Conservation (phyloP, 2,797 vertebrate genomes). For the Phoebastria nigripes region DNA sequence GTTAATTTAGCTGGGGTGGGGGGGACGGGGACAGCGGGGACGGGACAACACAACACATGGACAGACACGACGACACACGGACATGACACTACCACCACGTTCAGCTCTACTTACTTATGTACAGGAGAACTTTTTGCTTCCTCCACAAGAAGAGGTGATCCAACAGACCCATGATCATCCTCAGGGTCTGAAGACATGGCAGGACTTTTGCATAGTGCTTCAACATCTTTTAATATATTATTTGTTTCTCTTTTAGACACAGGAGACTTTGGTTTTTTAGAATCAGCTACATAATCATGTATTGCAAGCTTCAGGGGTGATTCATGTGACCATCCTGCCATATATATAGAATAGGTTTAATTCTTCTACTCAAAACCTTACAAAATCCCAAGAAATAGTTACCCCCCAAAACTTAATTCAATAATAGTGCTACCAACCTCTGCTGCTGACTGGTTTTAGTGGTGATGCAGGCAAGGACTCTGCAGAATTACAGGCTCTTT, state of each 20-base stretch:
- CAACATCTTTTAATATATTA: not conserved
- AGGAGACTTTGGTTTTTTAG: not conserved
- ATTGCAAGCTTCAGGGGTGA: not conserved
- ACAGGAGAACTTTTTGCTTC: not conserved
- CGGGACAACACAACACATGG: too few relatives aligned
- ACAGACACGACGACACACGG: not conserved
- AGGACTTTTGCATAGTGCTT: not conserved
- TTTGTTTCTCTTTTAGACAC: not conserved
- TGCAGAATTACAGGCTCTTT: not conserved
- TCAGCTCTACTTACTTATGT: slow-evolving; percentile 21
- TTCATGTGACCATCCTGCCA: slow-evolving; percentile 15
- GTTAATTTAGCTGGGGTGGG: not conserved
- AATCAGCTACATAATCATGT: fast-evolving
- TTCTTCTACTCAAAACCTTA: not conserved
- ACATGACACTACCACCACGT: not conserved
- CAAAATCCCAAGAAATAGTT: not conserved
- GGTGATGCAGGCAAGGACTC: not conserved
- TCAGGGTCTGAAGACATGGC: fast-evolving
- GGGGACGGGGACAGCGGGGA: too few relatives aligned
- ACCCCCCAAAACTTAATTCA: not conserved
- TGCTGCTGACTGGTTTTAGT: not conserved
- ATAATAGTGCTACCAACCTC: slow-evolving; percentile 55
- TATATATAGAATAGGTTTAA: not conserved
- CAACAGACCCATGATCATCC: not conserved
- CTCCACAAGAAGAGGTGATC: slow-evolving; percentile 25